Evolutionary conservation across 1,140 invertebrate species (phyloP), one percentile per base, ranked within the genome.

Genomic region (Drosophila trapezifrons): DNA sequence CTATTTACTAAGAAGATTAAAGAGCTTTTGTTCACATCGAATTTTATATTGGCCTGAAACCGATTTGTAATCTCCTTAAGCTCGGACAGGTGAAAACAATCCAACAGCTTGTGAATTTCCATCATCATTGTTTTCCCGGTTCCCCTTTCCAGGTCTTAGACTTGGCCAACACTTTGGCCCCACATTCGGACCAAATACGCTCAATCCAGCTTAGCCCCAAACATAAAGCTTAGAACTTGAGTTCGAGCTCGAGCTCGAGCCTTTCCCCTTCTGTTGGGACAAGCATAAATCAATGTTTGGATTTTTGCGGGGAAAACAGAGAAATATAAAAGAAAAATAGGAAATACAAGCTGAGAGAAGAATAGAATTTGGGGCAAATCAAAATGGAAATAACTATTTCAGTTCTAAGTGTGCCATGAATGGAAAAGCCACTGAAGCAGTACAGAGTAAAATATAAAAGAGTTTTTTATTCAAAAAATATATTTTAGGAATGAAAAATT

Each of bases 271-370:
- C 20, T 72, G 52, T 38, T 57, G 43, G 32, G 42, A 47, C 42
- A 74, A 76, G 49, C 80, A 83, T 83, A 80, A 83, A 83, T 84
- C 80, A 83, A 64, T 64, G 75, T 54, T 80, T 66, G 54, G 52
- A 37, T 46, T 70, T 59, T 47, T 18, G 15, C 3, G 2, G 20
- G 17, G 37, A 49, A n/a, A 57, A 9, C 35, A 58, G 9, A 15
- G 54, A 42, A 42, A 38, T 32, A 32, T 2, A 29, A 27, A 45
- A 58, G 35, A 43, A 47, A 38, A 32, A 56, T n/a, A n/a, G n/a
- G n/a, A n/a, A 42, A 71, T 13, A 22, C 9, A 8, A 45, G 18
- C 10, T 18, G 13, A 32, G 40, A 35, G 22, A 15, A 1, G 29
- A 32, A 29, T 20, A 17, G 42, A 56, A 55, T 63, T 59, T 64